Conservation (phyloP, 2,113 vertebrate species). For the Cichladusa arquata region DNA sequence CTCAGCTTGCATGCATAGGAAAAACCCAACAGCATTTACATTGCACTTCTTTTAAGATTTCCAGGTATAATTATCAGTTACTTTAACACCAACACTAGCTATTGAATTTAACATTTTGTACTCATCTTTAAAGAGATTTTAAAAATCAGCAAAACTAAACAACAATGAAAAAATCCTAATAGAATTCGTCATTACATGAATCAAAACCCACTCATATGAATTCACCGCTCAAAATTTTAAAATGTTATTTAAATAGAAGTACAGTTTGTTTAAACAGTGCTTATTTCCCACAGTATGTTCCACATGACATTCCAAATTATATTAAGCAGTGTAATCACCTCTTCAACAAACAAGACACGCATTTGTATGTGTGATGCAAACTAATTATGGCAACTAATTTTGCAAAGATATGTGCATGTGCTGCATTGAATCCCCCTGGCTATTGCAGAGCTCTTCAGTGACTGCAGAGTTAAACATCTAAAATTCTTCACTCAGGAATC, state of each 20-base stretch:
- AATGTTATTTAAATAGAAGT: background rate
- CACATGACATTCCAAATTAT: background rate
- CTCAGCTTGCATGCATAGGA: background rate
- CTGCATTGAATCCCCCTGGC: background rate
- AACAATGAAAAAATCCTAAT: background rate
- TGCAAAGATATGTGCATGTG: background rate
- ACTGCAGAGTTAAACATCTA: background rate
- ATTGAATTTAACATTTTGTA: background rate
- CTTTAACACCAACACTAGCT: background rate
- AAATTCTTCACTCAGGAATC: background rate
- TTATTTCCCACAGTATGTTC: background rate
- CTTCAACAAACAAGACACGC: background rate
- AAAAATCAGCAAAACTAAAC: background rate
- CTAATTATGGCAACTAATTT: background rate
- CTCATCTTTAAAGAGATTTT: background rate
- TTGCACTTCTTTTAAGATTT: background rate
- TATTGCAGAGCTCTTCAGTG: background rate
- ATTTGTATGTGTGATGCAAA: background rate
- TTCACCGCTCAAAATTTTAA: background rate
- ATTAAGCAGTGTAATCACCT: background rate
- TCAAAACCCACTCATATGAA: background rate
- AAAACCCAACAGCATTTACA: background rate
- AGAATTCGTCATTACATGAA: background rate
- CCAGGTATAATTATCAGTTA: background rate
- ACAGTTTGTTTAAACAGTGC: background rate